Base-by-base conservation (phyloP, 2,797 vertebrate genomes). In the Sebastes baramenuke region DNA sequence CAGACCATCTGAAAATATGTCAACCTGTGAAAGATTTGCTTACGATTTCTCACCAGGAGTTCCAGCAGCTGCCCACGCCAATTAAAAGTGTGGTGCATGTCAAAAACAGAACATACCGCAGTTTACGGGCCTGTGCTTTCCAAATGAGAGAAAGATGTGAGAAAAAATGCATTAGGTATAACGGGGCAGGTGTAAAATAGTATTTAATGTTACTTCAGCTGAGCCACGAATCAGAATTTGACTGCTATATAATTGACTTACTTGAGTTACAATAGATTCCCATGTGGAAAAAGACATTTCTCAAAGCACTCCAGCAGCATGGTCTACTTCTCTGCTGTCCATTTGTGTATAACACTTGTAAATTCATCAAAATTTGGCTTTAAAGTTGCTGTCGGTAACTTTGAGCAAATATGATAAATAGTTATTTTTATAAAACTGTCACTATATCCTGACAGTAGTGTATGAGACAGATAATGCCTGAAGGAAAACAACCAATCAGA, bases 1-100 rank as follows among this genome's bases (percentile, higher is more conserved):
- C 34, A 36, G 64, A 82, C 20, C 24, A 75, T 73, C 22, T 52
- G 30, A 76, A 65, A 71, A 64, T 49, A 71, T 79, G 20, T 67
- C 30, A 14, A 27, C 30, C 9, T 55, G 25, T 29, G 20, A 81
- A 59, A 77, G 25, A 73, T 64, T 2, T 68, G 36, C 9, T 3
- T 3, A 52, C 12, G 10, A 56, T 38, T 34, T 56, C 32, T 68
- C 29, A 75, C 52, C 38, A 25, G 13, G 14, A 36, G 61, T 13
- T 64, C 27, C 60, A 64, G 34, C 71, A 71, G 27, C 67, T 76
- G 64, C n/a, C 7, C 1, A 2, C 8, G 34, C 30, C 25, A 66
- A 70, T 76, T 73, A 69, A 32, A 79, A 72, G 8, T 67, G 60
- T 22, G 14, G n/a, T 27, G 6, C 34, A 22, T 34, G 81, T 78